Evolutionary conservation across 2,888 invertebrate genomes (phyloP).

Genomic region (Argyresthia albistria): DNA sequence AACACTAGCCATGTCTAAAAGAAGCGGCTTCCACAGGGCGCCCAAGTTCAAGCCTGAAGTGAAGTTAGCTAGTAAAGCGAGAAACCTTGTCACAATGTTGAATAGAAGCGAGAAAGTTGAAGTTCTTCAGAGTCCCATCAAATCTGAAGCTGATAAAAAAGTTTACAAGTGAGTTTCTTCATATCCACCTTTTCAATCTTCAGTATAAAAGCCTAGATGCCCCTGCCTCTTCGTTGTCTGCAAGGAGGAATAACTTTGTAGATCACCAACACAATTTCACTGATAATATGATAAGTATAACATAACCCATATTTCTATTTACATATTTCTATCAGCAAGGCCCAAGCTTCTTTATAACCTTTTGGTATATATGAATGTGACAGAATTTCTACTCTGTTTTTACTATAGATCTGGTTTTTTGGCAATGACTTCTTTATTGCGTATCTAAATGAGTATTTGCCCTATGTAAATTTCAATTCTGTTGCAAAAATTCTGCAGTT

Average conservation of each 20-base stretch:
- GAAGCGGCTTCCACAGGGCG: conserved; percentile 43
- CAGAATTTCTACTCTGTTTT: no score
- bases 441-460: no score
- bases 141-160: conserved; percentile 85
- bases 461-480: no score
- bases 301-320: no score
- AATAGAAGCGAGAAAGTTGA: conserved; percentile 46
- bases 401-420: no score
- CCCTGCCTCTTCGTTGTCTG: neutral
- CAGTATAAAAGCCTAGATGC: neutral
- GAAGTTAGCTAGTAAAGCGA: conserved; percentile 19
- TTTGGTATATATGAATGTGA: no score
- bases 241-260: neutral
- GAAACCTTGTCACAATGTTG: neutral
- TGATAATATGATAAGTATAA: no score
- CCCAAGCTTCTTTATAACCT: no score
- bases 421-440: no score
- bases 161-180: conserved; percentile 75
- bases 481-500: no score
- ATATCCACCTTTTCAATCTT: neutral
- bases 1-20: conserved; percentile 44
- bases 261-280: neutral
- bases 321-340: no score
- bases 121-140: conserved; percentile 72
- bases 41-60: conserved; percentile 57